phyloP scores from a whole-genome alignment of 2,797 vertebrate species.

The Muscicapa comitata region DNA sequence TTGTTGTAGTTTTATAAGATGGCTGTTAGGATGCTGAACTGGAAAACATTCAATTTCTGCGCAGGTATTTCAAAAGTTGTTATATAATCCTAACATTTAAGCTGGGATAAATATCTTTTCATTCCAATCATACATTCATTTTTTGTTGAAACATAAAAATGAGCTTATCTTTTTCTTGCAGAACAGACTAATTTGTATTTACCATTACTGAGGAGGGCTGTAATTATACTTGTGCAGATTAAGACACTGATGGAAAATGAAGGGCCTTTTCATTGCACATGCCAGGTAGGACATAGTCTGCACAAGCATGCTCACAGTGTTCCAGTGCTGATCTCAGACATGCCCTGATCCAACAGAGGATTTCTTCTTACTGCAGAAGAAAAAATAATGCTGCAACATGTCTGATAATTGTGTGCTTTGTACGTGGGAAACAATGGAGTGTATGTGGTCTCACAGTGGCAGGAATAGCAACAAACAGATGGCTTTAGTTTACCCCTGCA shows the following conservation, averaged over 20 bases:
- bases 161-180: conserved; percentile 73
- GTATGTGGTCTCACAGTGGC: not conserved
- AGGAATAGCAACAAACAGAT: conserved; percentile 8
- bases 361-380: not conserved
- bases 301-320: not conserved
- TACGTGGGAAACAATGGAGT: not conserved
- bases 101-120: conserved; percentile 24
- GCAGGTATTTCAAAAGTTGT: not conserved
- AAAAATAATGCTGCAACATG: not conserved
- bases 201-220: conserved; percentile 50
- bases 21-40: not conserved
- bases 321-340: not conserved
- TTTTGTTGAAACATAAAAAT: conserved; percentile 59
- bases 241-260: conserved; percentile 64
- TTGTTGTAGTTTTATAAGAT: not conserved
- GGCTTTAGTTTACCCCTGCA: not conserved
- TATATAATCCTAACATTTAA: not conserved
- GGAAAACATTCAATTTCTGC: not conserved
- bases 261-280: conserved; percentile 19
- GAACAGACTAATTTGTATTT: conserved; percentile 59
- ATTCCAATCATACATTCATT: conserved; percentile 28
- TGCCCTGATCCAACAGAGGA: not conserved
- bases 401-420: conserved; percentile 44
- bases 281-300: not conserved
- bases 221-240: conserved; percentile 65